Percentiles rank a stretch among this genome's conserved stretches.
Conservation (phyloP, 1,140 invertebrate genomes). For the Apis dorsata region DNA sequence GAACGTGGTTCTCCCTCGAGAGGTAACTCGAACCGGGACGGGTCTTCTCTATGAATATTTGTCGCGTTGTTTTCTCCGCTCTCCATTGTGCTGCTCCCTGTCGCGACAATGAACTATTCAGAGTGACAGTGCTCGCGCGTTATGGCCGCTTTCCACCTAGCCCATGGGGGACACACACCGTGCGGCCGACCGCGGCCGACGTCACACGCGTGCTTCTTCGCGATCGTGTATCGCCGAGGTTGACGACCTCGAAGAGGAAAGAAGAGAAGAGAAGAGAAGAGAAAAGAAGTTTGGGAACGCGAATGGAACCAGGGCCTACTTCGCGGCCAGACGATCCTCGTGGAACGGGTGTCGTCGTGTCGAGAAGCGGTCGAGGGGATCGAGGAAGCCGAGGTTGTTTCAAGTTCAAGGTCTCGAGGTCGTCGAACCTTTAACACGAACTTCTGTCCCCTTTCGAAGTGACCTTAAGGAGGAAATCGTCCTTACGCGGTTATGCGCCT, state of each 20-base stretch:
- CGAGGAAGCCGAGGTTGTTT: neutral
- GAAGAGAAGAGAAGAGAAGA: neutral
- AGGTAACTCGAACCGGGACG: constrained; percentile 15
- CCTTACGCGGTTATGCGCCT: no score
- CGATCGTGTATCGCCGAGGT: constrained; percentile 21
- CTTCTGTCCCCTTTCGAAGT: no score
- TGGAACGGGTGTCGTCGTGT: neutral
- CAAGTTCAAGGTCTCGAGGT: constrained; percentile 19
- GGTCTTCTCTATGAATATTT: constrained; percentile 43
- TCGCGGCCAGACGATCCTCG: neutral
- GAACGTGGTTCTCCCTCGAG: neutral
- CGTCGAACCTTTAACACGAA: neutral
- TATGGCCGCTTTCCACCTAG: neutral
- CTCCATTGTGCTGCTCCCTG: constrained; percentile 7
- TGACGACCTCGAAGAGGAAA: constrained; percentile 11
- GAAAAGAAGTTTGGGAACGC: neutral
- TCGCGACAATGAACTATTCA: constrained; percentile 42
- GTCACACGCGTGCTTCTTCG: constrained; percentile 3
- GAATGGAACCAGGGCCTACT: neutral
- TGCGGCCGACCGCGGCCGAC: neutral
- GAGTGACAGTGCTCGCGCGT: constrained; percentile 6
- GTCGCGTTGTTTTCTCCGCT: constrained; percentile 41
- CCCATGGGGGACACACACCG: neutral
- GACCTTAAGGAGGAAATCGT: neutral
- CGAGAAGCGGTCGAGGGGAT: neutral